These are phyloP conservation scores for Camponotus vicinus DNA, from an alignment of 1,140 invertebrate genomes.

Conservation along the genomic window DNA sequence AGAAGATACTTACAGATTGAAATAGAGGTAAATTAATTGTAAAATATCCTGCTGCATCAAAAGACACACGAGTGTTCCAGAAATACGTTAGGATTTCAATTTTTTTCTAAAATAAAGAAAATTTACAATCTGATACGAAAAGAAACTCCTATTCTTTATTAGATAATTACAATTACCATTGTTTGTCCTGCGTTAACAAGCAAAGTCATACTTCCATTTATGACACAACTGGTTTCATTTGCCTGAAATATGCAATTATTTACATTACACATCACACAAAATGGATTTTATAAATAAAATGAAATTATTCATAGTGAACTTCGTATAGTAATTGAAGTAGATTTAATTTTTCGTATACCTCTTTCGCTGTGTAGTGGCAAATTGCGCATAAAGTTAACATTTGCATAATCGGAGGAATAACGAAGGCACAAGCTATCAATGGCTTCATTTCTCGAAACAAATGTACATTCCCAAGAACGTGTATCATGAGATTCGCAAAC, in stretches of 20 bases:
- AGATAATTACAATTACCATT: conserved; percentile 2
- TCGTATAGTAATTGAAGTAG: not conserved
- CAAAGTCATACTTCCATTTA: not conserved
- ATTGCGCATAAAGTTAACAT: conserved; percentile 13
- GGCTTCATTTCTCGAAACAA: not conserved
- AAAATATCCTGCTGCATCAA: conserved; percentile 36
- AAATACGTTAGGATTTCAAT: not conserved
- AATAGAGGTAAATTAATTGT: conserved; percentile 36
- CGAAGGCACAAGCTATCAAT: not conserved
- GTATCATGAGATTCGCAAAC: not conserved
- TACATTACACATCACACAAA: not conserved
- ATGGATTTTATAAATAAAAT: not conserved
- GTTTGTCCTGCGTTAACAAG: conserved; percentile 23
- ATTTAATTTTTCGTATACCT: conserved; percentile 6
- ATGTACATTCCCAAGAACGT: not conserved
- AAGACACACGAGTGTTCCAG: conserved; percentile 12
- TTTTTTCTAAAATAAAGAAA: conserved; percentile 21
- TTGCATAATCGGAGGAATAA: not conserved
- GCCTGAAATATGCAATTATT: conserved; percentile 13
- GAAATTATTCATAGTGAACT: not conserved
- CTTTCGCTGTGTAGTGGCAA: conserved; percentile 23
- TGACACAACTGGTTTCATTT: conserved; percentile 3
- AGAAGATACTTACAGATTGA: conserved; percentile 31
- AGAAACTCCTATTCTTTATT: not conserved
- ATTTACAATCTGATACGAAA: not conserved